These are phyloP conservation scores for Halichondria panicea DNA, from an alignment of 37 sponge, comb jelly and placozoan species.

Conservation along the genomic window DNA sequence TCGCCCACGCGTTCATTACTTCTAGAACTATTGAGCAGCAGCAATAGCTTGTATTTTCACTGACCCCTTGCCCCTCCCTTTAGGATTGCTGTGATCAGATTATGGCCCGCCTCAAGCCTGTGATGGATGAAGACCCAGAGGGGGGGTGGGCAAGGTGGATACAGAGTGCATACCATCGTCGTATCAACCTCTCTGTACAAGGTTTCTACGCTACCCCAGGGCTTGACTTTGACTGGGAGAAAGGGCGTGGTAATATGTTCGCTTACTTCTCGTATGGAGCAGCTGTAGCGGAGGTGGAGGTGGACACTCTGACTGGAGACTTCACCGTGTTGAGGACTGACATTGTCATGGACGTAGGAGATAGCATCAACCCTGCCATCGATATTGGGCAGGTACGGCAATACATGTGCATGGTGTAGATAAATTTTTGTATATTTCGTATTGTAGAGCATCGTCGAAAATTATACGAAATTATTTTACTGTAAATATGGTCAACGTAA, in stretches of 20 bases:
- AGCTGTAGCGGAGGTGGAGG: slow-evolving; percentile 73
- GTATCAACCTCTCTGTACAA: slow-evolving; percentile 78
- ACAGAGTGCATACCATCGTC: slow-evolving; percentile 59
- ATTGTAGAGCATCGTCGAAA: too few species aligned
- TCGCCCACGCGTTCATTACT: too few species aligned
- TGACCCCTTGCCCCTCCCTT: too few species aligned
- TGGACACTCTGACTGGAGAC: slow-evolving; percentile 82
- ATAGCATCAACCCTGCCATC: slow-evolving; percentile 87
- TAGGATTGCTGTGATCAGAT: slow-evolving; percentile 82
- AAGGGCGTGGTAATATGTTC: slow-evolving; percentile 48
- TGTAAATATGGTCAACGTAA: too few species aligned
- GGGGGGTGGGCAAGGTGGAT: slow-evolving; percentile 83
- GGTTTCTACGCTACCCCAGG: slow-evolving; percentile 63
- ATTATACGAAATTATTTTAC: too few species aligned
- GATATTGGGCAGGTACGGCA: slow-evolving; percentile 79
- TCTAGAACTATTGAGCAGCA: too few species aligned
- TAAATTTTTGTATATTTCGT: not conserved
- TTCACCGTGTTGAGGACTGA: slow-evolving; percentile 60
- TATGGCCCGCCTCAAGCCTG: slow-evolving; percentile 58
- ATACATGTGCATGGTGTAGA: not conserved
- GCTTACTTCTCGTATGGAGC: slow-evolving; percentile 79
- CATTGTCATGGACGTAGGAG: slow-evolving; percentile 79
- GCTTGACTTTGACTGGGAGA: slow-evolving; percentile 57
- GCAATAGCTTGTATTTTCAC: too few species aligned
- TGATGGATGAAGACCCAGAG: slow-evolving; percentile 52